Conservation (phyloP, 2,797 vertebrate species). For the Squalus acanthias region DNA sequence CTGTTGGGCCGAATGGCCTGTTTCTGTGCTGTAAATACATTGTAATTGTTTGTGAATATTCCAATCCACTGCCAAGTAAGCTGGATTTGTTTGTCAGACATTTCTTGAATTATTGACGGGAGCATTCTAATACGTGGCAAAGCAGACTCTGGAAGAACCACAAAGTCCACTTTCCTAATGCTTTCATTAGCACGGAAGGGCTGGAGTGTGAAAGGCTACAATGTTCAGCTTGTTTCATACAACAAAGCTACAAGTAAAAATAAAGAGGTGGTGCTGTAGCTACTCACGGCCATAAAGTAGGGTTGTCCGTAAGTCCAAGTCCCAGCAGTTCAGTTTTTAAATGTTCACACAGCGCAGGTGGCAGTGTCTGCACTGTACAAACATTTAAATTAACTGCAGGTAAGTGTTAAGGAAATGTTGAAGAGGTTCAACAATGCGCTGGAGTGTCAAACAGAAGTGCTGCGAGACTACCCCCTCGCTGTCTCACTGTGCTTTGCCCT, state of each 20-base stretch:
- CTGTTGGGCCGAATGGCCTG: too few species aligned
- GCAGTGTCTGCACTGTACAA: not conserved
- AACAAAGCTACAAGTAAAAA: not conserved
- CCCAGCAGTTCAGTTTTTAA: slow-evolving; percentile 43
- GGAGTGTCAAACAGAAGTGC: not conserved
- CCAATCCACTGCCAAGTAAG: not conserved
- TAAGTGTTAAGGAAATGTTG: not conserved
- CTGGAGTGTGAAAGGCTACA: not conserved
- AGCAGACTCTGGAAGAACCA: not conserved
- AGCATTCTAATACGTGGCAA: not conserved
- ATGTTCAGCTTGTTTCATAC: not conserved
- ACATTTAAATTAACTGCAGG: not conserved
- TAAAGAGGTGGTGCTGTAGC: not conserved
- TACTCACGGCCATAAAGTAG: not conserved
- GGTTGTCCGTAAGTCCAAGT: slow-evolving; percentile 42
- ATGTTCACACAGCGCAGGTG: not conserved
- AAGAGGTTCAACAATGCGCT: not conserved
- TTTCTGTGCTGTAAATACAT: too few species aligned
- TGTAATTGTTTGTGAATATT: not conserved
- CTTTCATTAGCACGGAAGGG: not conserved
- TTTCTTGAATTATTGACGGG: not conserved
- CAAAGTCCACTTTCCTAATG: not conserved
- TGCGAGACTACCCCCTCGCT: too few species aligned
- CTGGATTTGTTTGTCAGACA: not conserved
- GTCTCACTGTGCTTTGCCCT: not conserved